Evolutionary conservation across 2,113 vertebrate species (phyloP).

Genomic region (Petrocephalus zakoni): DNA sequence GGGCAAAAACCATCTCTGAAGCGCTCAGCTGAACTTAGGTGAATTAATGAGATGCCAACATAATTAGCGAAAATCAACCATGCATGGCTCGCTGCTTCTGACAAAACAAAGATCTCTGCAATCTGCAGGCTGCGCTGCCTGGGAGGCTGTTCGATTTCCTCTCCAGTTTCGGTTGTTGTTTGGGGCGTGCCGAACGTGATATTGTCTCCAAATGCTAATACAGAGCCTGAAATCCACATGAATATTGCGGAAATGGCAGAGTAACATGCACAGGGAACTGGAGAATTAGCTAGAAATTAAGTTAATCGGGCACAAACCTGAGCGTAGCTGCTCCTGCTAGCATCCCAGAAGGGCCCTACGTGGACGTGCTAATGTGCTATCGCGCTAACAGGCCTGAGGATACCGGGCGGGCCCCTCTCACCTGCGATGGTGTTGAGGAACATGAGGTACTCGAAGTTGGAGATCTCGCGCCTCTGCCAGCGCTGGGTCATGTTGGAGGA

Average conservation of each 20-base stretch:
- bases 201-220: constrained; percentile 9
- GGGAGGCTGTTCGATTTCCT: not conserved
- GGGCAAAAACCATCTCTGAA: not conserved
- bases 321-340: not conserved
- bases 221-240: constrained; percentile 15
- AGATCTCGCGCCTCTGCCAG: constrained; percentile 97
- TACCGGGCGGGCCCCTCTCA: constrained; percentile 43
- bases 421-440: constrained; percentile 98
- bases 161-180: not conserved
- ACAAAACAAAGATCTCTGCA: constrained; percentile 1
- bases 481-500: constrained; percentile 99
- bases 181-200: not conserved
- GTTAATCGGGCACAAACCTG: not conserved
- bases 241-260: not conserved
- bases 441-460: constrained; percentile 98
- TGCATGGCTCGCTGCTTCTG: not conserved
- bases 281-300: not conserved
- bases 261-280: not conserved
- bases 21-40: not conserved
- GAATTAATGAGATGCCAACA: not conserved
- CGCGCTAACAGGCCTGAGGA: not conserved
- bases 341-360: not conserved
- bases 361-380: not conserved
- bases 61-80: constrained; percentile 9
- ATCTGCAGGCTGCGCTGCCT: not conserved